Base-by-base conservation (phyloP, 2,888 invertebrate genomes). In the Dynastes hyllus region DNA sequence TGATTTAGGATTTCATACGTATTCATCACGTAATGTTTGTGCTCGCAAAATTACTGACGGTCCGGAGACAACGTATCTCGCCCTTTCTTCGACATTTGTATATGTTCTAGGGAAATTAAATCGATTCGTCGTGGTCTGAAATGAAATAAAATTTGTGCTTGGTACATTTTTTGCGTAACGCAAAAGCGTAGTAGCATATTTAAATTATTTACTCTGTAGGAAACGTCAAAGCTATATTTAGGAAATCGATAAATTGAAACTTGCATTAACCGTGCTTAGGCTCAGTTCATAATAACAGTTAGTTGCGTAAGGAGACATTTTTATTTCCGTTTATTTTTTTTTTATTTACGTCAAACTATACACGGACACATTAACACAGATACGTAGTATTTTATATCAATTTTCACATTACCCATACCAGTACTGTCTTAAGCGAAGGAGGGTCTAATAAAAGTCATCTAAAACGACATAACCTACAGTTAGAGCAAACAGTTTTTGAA, bases 1-100 rank as follows among this genome's bases (percentile, higher is more conserved):
- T 69, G 69, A 69, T 69, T 69, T 69, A 69, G 69, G 27, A 69
- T 29, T 29, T 51, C 69, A 69, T 69, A 69, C 51, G 69, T 69
- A 69, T 27, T 11, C 51, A 51, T 69, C 69, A 69, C 69, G 69
- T 69, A 69, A 69, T 69, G 13, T 29, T 29, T 50, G 50, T 22
- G 22, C 69, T 69, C 29, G 32, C 32, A 11, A 51, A 51, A 27
- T 51, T 69, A 32, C 29, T n/a, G 13, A 13, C 51, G 27, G 27
- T 45, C 45, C 67, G 27, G 2, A 1, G 22, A 13, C 11, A 51
- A 9, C 51, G 11, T 51, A 3, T 58, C 22, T 58, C 27, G n/a
- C 51, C 51, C 51, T 69, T 51, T 45, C 45, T 9, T 66, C 9
- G 3, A 45, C 2, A 0, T 69, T 37, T 27, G 29, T 29, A 66